Base-by-base conservation (phyloP, 2,888 invertebrate genomes). In the Plutella xylostella region DNA sequence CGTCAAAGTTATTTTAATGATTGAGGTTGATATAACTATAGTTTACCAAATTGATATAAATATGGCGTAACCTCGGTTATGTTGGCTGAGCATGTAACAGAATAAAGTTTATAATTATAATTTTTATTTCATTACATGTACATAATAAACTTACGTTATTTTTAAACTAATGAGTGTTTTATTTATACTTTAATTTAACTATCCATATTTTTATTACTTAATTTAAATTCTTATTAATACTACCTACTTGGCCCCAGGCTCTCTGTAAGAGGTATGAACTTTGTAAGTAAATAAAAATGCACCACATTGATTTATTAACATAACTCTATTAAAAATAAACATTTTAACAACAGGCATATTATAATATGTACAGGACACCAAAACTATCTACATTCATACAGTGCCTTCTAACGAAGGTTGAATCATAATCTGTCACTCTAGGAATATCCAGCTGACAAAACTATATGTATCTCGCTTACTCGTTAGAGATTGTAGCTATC, bases 101-200 rank as follows among this genome's bases (percentile, higher is more conserved):
- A 72, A 71, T 72, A 69, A 74, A 46, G 72, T 75, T 69, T 72
- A 76, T 73, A 70, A 41, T 30, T 63, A 71, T 65, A 76, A 77
- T 77, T 80, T 80, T 82, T 80, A 82, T 80, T 82, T 80, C 57
- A 78, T 76, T 78, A 79, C 75, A 77, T 82, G 79, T n/a, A n/a
- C n/a, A n/a, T 42, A 82, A 80, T 82, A 83, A 80, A 82, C 80
- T 78, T 78, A 82, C 75, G 79, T 80, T 82, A 82, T 83, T 83
- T 82, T 83, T 80, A 78, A 80, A 82, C 68, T 73, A 77, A 22
- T 54, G 62, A 6, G 53, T 46, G 64, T 79, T 78, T 79, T 56
- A 63, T 68, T 74, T 54, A 21, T 12, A 4, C 28, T 15, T 30
- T 35, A 15, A 34, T 1, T 9, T 9, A 3, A 35, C 19, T 17